Evolutionary conservation across 1,140 invertebrate species (phyloP).

Genomic region (Chelonus insularis): DNA sequence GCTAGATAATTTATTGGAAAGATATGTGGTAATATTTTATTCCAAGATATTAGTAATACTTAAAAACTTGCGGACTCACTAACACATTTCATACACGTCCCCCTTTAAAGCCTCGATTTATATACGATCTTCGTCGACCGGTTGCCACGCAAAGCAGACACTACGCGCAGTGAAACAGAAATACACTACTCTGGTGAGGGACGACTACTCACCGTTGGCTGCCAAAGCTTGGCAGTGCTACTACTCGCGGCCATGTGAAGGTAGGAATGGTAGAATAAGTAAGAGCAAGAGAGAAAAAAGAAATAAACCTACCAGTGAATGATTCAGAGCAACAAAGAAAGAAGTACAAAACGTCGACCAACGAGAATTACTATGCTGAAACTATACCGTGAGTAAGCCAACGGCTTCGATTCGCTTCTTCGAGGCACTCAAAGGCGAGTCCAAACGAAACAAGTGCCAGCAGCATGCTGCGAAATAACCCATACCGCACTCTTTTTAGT

Average conservation of each 20-base stretch:
- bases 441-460: constrained; percentile 20
- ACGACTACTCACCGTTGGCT: constrained; percentile 33
- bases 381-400: constrained; percentile 33
- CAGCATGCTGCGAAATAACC: neutral
- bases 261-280: neutral
- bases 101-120: neutral
- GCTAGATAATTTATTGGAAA: no score
- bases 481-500: neutral
- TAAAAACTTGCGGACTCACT: no score
- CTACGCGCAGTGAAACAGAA: constrained; percentile 46
- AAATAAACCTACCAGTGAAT: constrained; percentile 41
- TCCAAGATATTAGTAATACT: no score
- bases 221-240: constrained; percentile 44
- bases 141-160: constrained; percentile 13
- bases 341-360: constrained; percentile 38
- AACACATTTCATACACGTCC: neutral
- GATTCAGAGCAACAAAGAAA: constrained; percentile 18
- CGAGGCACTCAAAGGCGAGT: constrained; percentile 22
- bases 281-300: constrained; percentile 38
- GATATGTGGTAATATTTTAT: no score
- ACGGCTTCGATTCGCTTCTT: constrained; percentile 27
- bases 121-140: neutral
- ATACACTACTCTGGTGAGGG: constrained; percentile 42
- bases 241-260: constrained; percentile 25
- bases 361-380: constrained; percentile 50